Base-by-base conservation (phyloP, 2,888 invertebrate genomes). In the Lasioglossum vierecki region DNA sequence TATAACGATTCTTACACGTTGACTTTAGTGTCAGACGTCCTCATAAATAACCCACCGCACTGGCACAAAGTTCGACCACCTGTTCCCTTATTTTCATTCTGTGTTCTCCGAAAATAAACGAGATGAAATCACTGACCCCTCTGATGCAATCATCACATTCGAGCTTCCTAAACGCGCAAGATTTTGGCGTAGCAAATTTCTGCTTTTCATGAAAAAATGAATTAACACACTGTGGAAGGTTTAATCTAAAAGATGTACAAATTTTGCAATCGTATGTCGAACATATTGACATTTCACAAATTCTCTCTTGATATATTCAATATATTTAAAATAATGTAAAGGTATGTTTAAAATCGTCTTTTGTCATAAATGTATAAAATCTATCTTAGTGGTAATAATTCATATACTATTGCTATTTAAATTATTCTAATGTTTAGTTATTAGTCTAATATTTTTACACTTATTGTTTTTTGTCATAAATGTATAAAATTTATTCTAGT, bases 51-150 rank as follows among this genome's bases (percentile, higher is more conserved):
- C 22, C 22, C 35, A 35, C 46, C 2, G 63, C 63, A 73, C 35
- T 53, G 73, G 73, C 73, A 73, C 22, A 53, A 73, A 35, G 49
- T 46, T 53, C 49, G 49, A 5, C 30, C 73, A 73, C 73, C 73
- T 73, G 73, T 53, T 73, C 73, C 18, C 53, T 44, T 35, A 35
- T 35, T 73, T 73, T 53, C 35, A 53, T 73, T 73, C 35, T 35
- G 4, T 5, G 22, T 73, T 53, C 49, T 30, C 73, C 73, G 22
- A 53, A 53, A 73, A 73, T 73, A 73, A 11, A 53, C 35, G 9
- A 22, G 49, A 35, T 73, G 49, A 73, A 73, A 73, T 73, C 73
- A 73, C 22, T 73, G 73, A 73, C 46, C 72, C 35, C 53, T 9
- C 73, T 49, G 73, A 30, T 53, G 44, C 46, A 49, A 53, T 18